Percentiles rank a stretch among this genome's conserved stretches.
phyloP scores from a whole-genome alignment of 92 coral and sea anemone species.

The Phenganax subtilis region DNA sequence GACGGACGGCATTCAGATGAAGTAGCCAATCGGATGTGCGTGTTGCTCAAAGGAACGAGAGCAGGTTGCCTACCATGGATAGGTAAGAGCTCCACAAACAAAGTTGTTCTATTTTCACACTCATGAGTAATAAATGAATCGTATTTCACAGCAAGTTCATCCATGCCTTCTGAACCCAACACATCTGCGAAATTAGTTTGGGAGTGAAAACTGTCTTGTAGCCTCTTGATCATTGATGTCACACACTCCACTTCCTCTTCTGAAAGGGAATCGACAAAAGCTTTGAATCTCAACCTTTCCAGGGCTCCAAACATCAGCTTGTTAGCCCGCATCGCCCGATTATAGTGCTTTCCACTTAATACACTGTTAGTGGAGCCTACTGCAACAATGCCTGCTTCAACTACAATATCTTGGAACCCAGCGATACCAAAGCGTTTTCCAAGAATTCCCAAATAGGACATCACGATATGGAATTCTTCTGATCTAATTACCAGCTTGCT shows the following conservation, averaged over 20 bases:
- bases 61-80: too few relatives aligned
- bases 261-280: background rate
- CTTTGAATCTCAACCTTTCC: background rate
- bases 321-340: background rate
- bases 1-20: too few relatives aligned
- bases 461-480: background rate
- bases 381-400: background rate
- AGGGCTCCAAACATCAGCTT: background rate
- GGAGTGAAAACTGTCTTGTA: too few relatives aligned
- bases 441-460: background rate
- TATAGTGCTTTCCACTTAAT: conserved; percentile 3
- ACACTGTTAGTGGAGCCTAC: background rate
- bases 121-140: too few relatives aligned
- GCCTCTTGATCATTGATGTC: too few relatives aligned
- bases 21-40: too few relatives aligned
- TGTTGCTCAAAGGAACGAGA: too few relatives aligned
- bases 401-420: background rate
- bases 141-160: too few relatives aligned
- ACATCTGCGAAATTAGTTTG: too few relatives aligned
- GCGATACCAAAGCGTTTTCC: background rate
- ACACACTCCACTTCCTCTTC: background rate
- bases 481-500: background rate
- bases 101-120: too few relatives aligned
- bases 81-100: too few relatives aligned
- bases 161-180: too few relatives aligned